Evolutionary conservation across 2,797 vertebrate genomes (phyloP).

Genomic region (Anguilla marmorata): DNA sequence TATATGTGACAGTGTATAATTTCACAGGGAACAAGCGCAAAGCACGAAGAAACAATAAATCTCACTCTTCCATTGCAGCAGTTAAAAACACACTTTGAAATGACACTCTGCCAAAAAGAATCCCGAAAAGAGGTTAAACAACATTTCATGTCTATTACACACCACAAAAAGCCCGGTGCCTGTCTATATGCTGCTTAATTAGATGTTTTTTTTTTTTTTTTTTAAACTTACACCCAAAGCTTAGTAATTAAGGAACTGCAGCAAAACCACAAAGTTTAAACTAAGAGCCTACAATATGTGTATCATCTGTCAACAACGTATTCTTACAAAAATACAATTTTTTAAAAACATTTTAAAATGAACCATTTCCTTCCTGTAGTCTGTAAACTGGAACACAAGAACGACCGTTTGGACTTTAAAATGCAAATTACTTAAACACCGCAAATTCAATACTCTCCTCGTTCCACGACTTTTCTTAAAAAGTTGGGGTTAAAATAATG

Average conservation of each 20-base stretch:
- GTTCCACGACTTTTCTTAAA: no score
- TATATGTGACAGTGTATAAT: background rate
- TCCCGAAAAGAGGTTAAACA: background rate
- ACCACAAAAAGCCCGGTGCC: background rate
- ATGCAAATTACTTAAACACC: no score
- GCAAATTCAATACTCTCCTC: no score
- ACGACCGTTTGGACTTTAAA: no score
- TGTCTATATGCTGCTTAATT: background rate
- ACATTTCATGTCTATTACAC: background rate
- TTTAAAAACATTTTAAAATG: background rate
- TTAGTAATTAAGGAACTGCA: no score
- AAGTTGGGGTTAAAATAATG: no score
- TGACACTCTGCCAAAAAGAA: background rate
- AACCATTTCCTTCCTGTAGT: background rate
- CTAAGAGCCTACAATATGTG: no score
- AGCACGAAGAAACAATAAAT: background rate
- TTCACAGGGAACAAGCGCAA: background rate
- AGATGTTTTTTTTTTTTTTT: no score
- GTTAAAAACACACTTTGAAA: background rate
- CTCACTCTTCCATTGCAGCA: background rate
- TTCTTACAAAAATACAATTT: background rate
- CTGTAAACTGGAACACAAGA: background rate
- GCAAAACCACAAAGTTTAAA: no score
- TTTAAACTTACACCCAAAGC: no score
- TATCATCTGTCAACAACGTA: no score